phyloP scores from a whole-genome alignment of 2,888 invertebrate species.

The Prostheceraeus crozeri region DNA sequence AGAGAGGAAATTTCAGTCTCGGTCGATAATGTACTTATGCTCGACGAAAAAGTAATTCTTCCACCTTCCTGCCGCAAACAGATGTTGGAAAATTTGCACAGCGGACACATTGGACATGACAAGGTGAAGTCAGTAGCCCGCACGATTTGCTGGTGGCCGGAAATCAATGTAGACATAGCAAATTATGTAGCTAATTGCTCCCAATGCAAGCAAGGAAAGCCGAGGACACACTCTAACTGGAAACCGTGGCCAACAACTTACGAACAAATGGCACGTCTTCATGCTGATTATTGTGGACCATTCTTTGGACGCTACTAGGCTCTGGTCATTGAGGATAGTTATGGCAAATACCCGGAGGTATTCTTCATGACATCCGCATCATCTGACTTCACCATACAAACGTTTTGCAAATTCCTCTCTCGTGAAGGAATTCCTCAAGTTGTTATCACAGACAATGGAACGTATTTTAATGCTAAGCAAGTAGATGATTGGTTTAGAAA shows the following conservation, averaged over 20 bases:
- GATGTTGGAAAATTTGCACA: neutral
- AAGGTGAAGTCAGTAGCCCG: neutral
- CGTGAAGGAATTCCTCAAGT: too few relatives aligned
- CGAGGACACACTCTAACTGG: neutral
- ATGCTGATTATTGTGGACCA: neutral
- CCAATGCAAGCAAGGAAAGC: neutral
- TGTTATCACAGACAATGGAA: too few relatives aligned
- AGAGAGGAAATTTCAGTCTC: neutral
- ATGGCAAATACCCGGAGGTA: too few relatives aligned
- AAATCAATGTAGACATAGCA: neutral
- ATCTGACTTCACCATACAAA: too few relatives aligned
- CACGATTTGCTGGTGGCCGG: slow-evolving; percentile 7
- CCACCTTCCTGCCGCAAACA: neutral
- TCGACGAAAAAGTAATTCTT: neutral
- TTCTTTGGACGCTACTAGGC: too few relatives aligned
- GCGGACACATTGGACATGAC: neutral
- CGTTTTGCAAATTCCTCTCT: too few relatives aligned
- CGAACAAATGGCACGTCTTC: neutral
- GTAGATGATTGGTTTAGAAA: too few relatives aligned
- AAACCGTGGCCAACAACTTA: slow-evolving; percentile 1
- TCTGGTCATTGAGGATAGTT: too few relatives aligned
- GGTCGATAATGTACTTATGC: neutral
- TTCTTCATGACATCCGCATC: too few relatives aligned
- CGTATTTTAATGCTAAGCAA: too few relatives aligned
- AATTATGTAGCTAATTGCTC: neutral